These are phyloP conservation scores for Caranx ignobilis DNA, from an alignment of 2,113 vertebrate species.

Conservation along the genomic window DNA sequence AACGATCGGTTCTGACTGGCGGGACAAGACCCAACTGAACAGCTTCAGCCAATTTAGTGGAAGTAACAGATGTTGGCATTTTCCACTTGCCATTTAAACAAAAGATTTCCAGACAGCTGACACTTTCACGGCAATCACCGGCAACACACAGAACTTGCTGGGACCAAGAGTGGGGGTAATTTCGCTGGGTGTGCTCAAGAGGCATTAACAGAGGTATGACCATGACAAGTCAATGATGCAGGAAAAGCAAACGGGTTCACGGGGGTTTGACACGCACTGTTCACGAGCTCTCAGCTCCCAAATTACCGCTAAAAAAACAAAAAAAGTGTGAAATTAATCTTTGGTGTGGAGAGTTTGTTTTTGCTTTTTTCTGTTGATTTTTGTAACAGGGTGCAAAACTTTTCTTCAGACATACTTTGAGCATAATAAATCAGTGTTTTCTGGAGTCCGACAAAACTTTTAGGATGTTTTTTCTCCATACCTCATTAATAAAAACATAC, in stretches of 20 bases:
- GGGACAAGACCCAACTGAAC: conserved; percentile 44
- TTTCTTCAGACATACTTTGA: neutral
- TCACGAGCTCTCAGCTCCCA: conserved; percentile 6
- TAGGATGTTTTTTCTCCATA: too few relatives aligned
- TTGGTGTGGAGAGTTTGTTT: conserved; percentile 12
- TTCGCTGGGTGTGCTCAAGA: conserved; percentile 29
- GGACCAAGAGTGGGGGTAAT: conserved; percentile 23
- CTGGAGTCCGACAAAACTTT: too few relatives aligned
- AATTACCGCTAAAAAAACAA: neutral
- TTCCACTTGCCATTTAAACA: conserved; percentile 69
- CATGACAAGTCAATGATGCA: conserved; percentile 42
- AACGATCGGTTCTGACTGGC: conserved; percentile 60
- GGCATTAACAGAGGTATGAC: conserved; percentile 28
- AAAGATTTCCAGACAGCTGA: conserved; percentile 56
- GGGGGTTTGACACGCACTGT: conserved; percentile 20
- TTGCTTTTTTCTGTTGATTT: neutral
- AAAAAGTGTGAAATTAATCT: neutral
- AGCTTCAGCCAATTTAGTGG: conserved; percentile 71
- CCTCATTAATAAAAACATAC: neutral
- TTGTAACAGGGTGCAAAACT: neutral
- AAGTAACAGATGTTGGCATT: conserved; percentile 77
- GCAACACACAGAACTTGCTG: conserved; percentile 21
- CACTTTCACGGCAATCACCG: conserved; percentile 62
- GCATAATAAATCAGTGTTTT: neutral
- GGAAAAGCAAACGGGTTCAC: conserved; percentile 17